Conservation (phyloP, 1,140 invertebrate species). For the Philopotamus ludificatus region DNA sequence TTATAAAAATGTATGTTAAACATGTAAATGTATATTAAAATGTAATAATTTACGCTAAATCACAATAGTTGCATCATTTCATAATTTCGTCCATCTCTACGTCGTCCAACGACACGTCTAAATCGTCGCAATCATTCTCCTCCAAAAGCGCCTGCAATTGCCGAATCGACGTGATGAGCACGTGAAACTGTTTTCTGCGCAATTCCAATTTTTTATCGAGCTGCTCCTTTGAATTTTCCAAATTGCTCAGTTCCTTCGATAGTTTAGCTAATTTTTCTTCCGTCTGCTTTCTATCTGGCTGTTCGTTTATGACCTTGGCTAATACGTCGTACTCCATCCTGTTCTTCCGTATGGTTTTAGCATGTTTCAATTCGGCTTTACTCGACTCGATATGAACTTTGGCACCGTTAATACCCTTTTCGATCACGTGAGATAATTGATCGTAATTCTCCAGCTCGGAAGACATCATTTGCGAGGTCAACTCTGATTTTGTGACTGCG, state of each 20-base stretch:
- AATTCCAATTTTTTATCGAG: conserved; percentile 77
- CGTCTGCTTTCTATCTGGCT: conserved; percentile 85
- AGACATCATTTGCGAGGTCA: conserved; percentile 78
- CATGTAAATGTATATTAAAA: too few relatives aligned
- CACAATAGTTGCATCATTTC: too few relatives aligned
- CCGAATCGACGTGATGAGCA: conserved; percentile 79
- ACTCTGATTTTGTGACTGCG: conserved; percentile 79
- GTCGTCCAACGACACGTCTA: conserved; percentile 62
- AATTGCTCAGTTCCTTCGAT: conserved; percentile 68
- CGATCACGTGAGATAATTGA: conserved; percentile 72
- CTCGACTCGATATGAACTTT: conserved; percentile 74
- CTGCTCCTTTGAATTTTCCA: conserved; percentile 67
- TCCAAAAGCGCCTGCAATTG: conserved; percentile 73
- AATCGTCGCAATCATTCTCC: conserved; percentile 60
- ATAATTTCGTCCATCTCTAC: conserved; percentile 49
- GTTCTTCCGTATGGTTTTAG: conserved; percentile 83
- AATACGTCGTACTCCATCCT: conserved; percentile 90
- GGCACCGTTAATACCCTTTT: conserved; percentile 71
- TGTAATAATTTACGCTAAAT: too few relatives aligned
- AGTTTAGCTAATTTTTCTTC: conserved; percentile 71
- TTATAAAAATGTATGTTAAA: too few relatives aligned
- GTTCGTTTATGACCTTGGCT: conserved; percentile 84
- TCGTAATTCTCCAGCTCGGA: conserved; percentile 84
- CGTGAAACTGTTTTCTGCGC: conserved; percentile 84
- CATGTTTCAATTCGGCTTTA: conserved; percentile 73